Evolutionary conservation across 2,888 invertebrate genomes (phyloP), one percentile per base, ranked within the genome.

Genomic region (Cephalotes varians): DNA sequence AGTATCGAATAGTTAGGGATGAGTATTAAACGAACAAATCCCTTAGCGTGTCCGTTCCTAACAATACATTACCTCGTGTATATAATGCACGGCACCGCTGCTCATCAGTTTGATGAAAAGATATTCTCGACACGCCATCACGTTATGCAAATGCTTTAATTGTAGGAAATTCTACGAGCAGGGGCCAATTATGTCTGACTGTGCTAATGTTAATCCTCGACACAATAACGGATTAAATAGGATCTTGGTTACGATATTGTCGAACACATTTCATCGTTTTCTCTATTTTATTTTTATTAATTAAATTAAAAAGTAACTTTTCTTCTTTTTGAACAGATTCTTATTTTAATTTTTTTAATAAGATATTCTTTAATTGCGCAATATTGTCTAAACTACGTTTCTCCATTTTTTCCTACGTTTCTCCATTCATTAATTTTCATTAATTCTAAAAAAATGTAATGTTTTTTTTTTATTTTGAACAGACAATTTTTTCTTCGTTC

Each of bases 31-130:
- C 44, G 85, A 83, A 90, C 84, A 84, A 84, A 85, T 58, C 86
- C 58, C 67, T 67, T 65, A 71, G 65, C 73, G 80, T 77, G 82
- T 80, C 62, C 76, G 73, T 84, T 58, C 69, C 62, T 51, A 82
- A 77, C 88, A 81, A 89, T 84, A 77, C 82, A 90, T 83, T 83
- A 82, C 44, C 77, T 77, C 31, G 31, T 40, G 25, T 69, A 69
- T 77, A 77, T 56, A 77, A 77, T 69, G 56, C 54, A 31, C 18
- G 5, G 54, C 54, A 67, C 40, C 40, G 28, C 76, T 64, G 93
- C 91, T 93, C 93, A 93, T 92, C 91, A 93, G 92, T 93, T 93
- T 92, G 93, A 93, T 93, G 93, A 93, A 91, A 91, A 92, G 91
- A 93, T 92, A 93, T 93, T 93, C 91, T 91, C 91, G 91, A 91